Base-by-base conservation (phyloP, 1,140 invertebrate species). In the Drosophila baimaii region DNA sequence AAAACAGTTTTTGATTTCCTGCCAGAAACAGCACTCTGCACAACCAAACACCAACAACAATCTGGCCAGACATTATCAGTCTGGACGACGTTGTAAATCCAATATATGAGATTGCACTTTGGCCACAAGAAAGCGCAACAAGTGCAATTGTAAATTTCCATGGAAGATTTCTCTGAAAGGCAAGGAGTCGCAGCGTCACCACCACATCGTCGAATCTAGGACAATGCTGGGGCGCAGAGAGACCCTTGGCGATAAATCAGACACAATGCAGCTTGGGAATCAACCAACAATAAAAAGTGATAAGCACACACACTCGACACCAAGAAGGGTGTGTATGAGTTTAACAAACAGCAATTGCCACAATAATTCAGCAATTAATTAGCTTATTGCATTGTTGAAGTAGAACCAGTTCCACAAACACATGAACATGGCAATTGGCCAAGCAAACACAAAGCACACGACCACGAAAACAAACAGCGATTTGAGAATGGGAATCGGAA, bases 81-180 rank as follows among this genome's bases (percentile, higher is more conserved):
- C 39, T 31, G 35, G 47, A 17, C 12, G 25, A 23, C 9, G 29
- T n/a, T 35, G 52, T 71, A 72, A 72, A 72, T 72, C 69, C n/a
- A n/a, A n/a, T 69, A 71, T 47, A 57, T 21, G 46, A 57, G 65
- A 70, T 39, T 70, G 68, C 68, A 70, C 68, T 70, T 70, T 71
- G 68, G 21, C 19, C 51, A 33, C 19, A 1, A 70, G 27, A 37
- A 71, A 71, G 65, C 41, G 68, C 68, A 43, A 70, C 64, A 71
- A 71, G 65, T 71, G 68, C 66, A 71, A 71, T 71, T 72, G 69
- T 72, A 71, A 72, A 71, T 72, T 72, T 72, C 69, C 69, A 72
- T 72, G 69, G 69, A 72, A 72, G 68, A 71, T 72, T 72, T 58
- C 66, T 41, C 19, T 69, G 47, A 46, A 70, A 49, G 68, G 33